These are phyloP conservation scores for Papio anubis DNA, from an alignment of 2,113 vertebrate species.

Conservation along the genomic window DNA sequence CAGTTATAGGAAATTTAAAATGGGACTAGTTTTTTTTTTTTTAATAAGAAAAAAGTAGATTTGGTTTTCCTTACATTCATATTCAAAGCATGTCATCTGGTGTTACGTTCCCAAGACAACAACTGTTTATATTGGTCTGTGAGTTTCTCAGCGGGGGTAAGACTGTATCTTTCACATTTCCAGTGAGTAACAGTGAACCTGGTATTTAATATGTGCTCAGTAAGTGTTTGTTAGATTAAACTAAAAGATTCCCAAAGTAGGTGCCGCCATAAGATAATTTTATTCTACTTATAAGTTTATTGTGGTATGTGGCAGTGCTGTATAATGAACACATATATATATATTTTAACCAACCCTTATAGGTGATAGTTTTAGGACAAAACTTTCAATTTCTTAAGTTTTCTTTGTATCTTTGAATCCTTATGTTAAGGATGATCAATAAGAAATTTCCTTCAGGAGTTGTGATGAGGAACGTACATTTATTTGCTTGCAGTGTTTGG, in stretches of 20 bases:
- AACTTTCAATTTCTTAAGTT: not conserved
- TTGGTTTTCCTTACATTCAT: not conserved
- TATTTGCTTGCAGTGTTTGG: not conserved
- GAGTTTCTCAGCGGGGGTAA: slow-evolving; percentile 9
- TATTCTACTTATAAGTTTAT: slow-evolving; percentile 23
- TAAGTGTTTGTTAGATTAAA: slow-evolving; percentile 18
- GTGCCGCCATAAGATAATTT: not conserved
- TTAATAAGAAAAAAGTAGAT: slow-evolving; percentile 6
- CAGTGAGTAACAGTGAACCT: slow-evolving; percentile 9
- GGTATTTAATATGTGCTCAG: slow-evolving; percentile 25
- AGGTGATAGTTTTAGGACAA: not conserved
- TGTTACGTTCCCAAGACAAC: not conserved
- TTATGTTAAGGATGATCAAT: not conserved
- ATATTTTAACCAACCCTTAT: not conserved
- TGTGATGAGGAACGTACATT: not conserved
- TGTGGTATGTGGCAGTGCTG: not conserved
- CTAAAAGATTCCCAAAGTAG: not conserved
- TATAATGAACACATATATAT: not conserved
- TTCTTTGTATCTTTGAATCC: not conserved
- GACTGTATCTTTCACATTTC: not conserved
- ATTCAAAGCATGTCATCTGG: not conserved
- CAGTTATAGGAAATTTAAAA: slow-evolving; percentile 41
- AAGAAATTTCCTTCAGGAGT: not conserved
- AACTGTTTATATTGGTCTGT: not conserved
- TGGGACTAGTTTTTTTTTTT: not conserved